phyloP scores from a whole-genome alignment of 2,113 vertebrate genomes.

The Trogon melanurus region DNA sequence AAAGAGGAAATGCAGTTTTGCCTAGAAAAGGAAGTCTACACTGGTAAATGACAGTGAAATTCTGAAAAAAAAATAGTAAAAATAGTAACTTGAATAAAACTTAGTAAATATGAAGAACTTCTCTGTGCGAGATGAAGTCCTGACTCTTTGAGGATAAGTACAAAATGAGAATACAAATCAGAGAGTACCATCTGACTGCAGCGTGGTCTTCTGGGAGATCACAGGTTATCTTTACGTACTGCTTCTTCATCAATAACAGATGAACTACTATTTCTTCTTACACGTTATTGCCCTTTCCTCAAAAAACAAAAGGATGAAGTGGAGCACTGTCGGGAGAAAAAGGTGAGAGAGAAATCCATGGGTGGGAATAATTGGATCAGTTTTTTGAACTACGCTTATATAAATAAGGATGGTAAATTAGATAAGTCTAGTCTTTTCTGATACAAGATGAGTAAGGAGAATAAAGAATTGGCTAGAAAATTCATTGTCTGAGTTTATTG shows the following conservation, averaged over 20 bases:
- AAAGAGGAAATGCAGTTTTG: neutral
- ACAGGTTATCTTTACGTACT: conserved; percentile 50
- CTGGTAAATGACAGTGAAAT: neutral
- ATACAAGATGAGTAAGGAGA: neutral
- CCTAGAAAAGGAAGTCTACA: neutral
- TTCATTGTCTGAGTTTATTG: neutral
- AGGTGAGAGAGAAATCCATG: neutral
- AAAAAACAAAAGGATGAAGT: conserved; percentile 44
- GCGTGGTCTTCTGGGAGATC: conserved; percentile 15
- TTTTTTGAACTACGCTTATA: neutral
- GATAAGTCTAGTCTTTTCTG: neutral
- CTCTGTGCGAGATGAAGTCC: conserved; percentile 3
- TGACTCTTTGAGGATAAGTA: conserved; percentile 30
- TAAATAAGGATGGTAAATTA: neutral
- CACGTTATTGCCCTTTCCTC: conserved; percentile 50
- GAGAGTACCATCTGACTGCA: conserved; percentile 33
- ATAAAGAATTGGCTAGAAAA: neutral
- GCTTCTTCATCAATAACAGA: conserved; percentile 69
- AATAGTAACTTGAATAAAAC: neutral
- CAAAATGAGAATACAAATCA: conserved; percentile 61
- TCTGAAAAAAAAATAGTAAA: neutral
- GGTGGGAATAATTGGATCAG: conserved; percentile 12
- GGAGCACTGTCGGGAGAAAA: neutral
- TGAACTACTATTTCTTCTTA: conserved; percentile 66
- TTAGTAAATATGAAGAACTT: conserved; percentile 15